Base-by-base conservation (phyloP, 2,888 invertebrate genomes). In the Gastracanthus pulcherrimus region DNA sequence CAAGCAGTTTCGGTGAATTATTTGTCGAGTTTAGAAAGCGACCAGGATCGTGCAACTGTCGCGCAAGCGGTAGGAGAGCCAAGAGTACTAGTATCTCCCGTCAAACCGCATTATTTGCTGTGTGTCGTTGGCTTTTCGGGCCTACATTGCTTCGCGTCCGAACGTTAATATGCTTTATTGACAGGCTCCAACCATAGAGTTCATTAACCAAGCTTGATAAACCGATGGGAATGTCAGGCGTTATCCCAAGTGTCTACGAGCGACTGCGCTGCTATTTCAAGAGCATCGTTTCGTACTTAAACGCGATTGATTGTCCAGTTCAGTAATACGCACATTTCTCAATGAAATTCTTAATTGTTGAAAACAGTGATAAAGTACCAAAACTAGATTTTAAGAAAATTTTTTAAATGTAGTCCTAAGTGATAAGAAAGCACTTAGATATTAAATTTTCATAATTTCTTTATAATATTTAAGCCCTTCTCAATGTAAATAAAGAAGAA, bases 161-260 rank as follows among this genome's bases (percentile, higher is more conserved):
- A 58, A 67, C 29, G 76, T 76, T 76, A 76, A 76, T 76, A 67
- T 41, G 29, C 67, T 67, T 76, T 76, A 67, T 76, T 45, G 76
- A 76, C 76, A 58, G 29, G 38, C 29, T 67, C 6, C 23, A 26
- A 26, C 55, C 38, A 67, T 67, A 67, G 67, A 66, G 76, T 67
- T 76, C 67, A 76, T 76, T 76, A 67, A 67, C 38, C 29, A 41
- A 19, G 76, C 38, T 76, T 38, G 51, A 55, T 38, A 51, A 64
- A 13, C 34, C 36, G 36, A 29, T n/a, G 38, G 62, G 9, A 45
- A 36, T 26, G 16, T 45, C 34, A 11, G 31, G 34, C n/a, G 9
- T 34, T 19, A 31, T 34, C 19, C 34, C n/a, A 34, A 62, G 19
- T 55, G 19, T 62, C n/a, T 34, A 9, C 62, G 9, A 3, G 9